Evolutionary conservation across 2,888 invertebrate genomes (phyloP).

Genomic region (Sphaeridia pumilis): DNA sequence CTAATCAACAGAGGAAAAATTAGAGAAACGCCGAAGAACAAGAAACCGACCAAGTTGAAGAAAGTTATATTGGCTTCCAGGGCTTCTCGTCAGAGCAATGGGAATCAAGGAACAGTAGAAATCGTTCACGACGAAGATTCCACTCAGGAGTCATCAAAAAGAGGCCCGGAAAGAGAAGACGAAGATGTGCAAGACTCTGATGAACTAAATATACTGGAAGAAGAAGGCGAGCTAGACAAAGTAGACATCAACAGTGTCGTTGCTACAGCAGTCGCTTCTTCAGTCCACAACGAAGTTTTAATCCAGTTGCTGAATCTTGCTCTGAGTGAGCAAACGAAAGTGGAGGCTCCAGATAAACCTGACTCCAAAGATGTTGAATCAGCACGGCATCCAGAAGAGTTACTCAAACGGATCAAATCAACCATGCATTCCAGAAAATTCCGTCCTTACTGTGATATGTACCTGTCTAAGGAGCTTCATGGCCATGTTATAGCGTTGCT

Average conservation of each 20-base stretch:
- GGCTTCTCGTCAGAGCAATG: not conserved
- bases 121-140: not conserved
- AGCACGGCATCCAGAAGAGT: slow-evolving; percentile 4
- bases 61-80: slow-evolving; percentile 38
- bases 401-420: slow-evolving; percentile 18
- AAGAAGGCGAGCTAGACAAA: not conserved
- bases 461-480: slow-evolving; percentile 47
- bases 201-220: no score
- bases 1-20: slow-evolving; percentile 42
- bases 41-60: slow-evolving; percentile 43
- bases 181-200: no score
- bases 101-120: not conserved
- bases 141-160: no score
- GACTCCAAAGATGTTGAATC: slow-evolving; percentile 9
- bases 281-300: not conserved
- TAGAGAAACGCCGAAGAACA: slow-evolving; percentile 39
- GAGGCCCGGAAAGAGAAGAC: no score
- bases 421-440: slow-evolving; percentile 28
- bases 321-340: not conserved
- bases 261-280: not conserved
- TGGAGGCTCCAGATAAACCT: not conserved
- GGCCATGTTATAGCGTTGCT: slow-evolving; percentile 44
- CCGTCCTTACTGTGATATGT: slow-evolving; percentile 48
- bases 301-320: not conserved
- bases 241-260: not conserved